Base-by-base conservation (phyloP, 2,888 invertebrate species). In the Anorthoa munda region DNA sequence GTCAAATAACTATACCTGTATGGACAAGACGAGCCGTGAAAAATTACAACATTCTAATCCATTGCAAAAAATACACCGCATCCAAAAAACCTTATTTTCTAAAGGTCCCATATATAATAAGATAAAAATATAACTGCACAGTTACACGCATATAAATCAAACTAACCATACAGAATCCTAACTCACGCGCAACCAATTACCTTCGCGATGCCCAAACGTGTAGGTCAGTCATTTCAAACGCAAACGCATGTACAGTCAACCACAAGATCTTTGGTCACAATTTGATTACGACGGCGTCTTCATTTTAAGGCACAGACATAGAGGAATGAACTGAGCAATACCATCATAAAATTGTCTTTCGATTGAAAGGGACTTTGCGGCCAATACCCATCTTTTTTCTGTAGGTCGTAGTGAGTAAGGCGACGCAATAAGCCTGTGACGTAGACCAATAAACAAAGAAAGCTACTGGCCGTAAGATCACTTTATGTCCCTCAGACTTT, bases 221-320 rank as follows among this genome's bases (percentile, higher is more conserved):
- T 79, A 81, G 81, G 85, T 85, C 85, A 85, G 79, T 67, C 21
- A 64, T 64, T 69, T 68, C 2, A 9, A 48, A 55, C 17, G 23
- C 50, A 9, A 48, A 55, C 17, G 23, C 56, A 45, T 13, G 70
- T 79, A 75, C 79, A 45, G 53, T 60, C 74, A 50, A 17, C 23
- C 2, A 12, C 23, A 21, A 17, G 2, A 12, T 31, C 7, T 2
- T 39, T 21, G 11, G 9, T 45, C n/a, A 9, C 12, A 66, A 11
- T 66, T 45, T 50, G 3, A 11, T 3, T 55, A 45, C 26, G 2
- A 2, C 5, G 31, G 26, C 13, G 7, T 2, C 4, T 11, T 48
- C 1, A 53, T 60, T 55, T 39, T 3, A 4, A 7, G 7, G 31
- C 1, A 7, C 7, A 7, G 7, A 31, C 31, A 31, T 31, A 31